phyloP scores from a whole-genome alignment of 1,140 invertebrate species.

The Macrobrachium rosenbergii region DNA sequence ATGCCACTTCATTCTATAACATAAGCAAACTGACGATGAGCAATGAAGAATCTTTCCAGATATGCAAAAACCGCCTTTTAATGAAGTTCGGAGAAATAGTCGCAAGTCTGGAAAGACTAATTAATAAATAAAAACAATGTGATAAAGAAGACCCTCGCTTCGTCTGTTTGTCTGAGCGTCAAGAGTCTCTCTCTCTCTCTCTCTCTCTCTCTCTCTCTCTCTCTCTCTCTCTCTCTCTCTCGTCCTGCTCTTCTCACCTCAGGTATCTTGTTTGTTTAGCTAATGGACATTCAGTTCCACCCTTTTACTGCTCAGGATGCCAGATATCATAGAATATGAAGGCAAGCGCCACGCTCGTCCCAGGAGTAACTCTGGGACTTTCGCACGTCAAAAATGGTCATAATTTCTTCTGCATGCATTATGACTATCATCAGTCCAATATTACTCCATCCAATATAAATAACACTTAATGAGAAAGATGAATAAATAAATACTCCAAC shows the following conservation, averaged over 20 bases:
- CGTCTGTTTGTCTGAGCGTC: neutral
- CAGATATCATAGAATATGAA: too few species aligned
- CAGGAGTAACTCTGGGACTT: too few species aligned
- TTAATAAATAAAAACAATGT: neutral
- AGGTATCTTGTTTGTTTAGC: neutral
- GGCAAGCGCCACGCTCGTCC: too few species aligned
- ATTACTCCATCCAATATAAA: too few species aligned
- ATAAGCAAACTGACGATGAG: neutral
- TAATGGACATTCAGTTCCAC: neutral
- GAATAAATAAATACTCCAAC: too few species aligned
- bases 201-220: slow-evolving; percentile 23
- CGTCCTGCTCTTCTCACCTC: neutral
- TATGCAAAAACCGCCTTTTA: too few species aligned
- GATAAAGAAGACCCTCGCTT: neutral
- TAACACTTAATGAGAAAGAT: too few species aligned
- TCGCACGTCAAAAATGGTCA: too few species aligned
- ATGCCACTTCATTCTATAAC: too few species aligned
- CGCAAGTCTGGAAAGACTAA: neutral
- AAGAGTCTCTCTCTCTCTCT: slow-evolving; percentile 17
- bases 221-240: slow-evolving; percentile 27
- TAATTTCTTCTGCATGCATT: too few species aligned
- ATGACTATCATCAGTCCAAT: too few species aligned
- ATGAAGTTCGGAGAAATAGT: neutral
- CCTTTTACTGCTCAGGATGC: neutral
- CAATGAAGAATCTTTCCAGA: neutral